Evolutionary conservation across 64 coral and sea anemone species (phyloP), one percentile per base, ranked within the genome.

Genomic region (Acropora yongei): DNA sequence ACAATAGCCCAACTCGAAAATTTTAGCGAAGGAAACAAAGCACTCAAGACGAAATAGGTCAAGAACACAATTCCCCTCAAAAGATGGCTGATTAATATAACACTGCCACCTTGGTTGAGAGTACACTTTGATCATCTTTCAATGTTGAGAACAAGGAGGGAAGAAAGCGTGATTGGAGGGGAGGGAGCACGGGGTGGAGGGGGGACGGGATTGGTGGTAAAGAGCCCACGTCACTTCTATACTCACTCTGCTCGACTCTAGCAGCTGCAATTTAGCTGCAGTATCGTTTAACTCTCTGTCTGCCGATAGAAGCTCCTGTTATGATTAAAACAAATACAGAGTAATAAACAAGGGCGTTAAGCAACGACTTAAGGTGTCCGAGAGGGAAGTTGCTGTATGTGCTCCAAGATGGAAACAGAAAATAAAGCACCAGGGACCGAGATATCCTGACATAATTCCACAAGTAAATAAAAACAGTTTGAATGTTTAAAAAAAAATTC

Each of bases 281-380:
- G 91, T 93, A 17, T 82, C 73, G 44, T 93, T 93, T n/a, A 93
- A 18, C 73, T 93, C 91, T 78, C 83, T 49, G 50, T 93, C 91
- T 51, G 91, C 91, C 18, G 83, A 87, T 44, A 78, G 14, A 4
- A 93, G 60, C 48, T 93, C 91, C 91, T 93, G 83, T 44, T 16
- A 18, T 17, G 8, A 75, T 51, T 74, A 9, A 48, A 57, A 40
- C 2, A 20, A 8, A 87, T 12, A 47, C 16, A 30, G 30, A 30
- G 30, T 30, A 30, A 13, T 19, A 71, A 71, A 19, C 13, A 71
- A 19, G 19, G 13, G 67, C 67, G 19, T 14, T 71, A 19, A 71
- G 13, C 13, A 71, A 71, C 19, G 67, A 71, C 13, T 19, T 71
- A 71, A 14, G 19, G 12, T 71, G 67, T 19, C 67, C 12, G 19